Base-by-base conservation (phyloP, 2,888 invertebrate species). In the Chaetoderma sp. region DNA sequence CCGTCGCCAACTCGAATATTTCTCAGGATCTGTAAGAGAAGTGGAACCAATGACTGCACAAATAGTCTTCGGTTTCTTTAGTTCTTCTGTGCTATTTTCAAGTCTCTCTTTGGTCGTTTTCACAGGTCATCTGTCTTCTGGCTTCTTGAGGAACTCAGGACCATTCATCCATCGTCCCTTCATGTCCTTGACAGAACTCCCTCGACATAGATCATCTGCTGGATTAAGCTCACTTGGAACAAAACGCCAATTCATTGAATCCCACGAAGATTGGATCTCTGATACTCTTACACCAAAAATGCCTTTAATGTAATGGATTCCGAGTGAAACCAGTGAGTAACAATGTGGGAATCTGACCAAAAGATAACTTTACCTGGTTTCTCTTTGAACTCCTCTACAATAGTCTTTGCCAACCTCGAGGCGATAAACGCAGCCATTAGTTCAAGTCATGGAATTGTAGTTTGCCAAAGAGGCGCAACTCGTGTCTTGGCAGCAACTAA, bases 401-500 rank as follows among this genome's bases (percentile, higher is more conserved):
- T 58, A 18, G 58, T 59, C 18, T 49, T 59, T 4, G 64, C 59
- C 21, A 64, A 39, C 30, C 59, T 59, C 10, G 64, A 36, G 6
- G 42, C 49, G 25, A 64, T 13, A 8, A 60, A 39, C 13, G 52
- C 52, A 5, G 64, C 64, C 64, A 64, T 64, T 10, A 60, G 44
- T 21, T 59, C 59, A 32, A 60, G 30, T 44, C 59, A 47, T 5
- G 52, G 64, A n/a, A 59, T 59, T 16, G 59, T 64, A n/a, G 42
- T 42, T 52, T 64, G 52, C 8, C 30, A 42, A 25, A 59, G 59
- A 4, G 64, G 64, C 4, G 64, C 64, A n/a, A 64, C 64, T 32
- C 59, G 25, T 23, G 44, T 42, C 44, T 64, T 64, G 16, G 64
- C 50, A 0, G 50, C 28, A 10, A 63, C 39, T 10, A 63, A n/a